phyloP scores from a whole-genome alignment of 1,140 invertebrate species.

The Orchesella cincta region DNA sequence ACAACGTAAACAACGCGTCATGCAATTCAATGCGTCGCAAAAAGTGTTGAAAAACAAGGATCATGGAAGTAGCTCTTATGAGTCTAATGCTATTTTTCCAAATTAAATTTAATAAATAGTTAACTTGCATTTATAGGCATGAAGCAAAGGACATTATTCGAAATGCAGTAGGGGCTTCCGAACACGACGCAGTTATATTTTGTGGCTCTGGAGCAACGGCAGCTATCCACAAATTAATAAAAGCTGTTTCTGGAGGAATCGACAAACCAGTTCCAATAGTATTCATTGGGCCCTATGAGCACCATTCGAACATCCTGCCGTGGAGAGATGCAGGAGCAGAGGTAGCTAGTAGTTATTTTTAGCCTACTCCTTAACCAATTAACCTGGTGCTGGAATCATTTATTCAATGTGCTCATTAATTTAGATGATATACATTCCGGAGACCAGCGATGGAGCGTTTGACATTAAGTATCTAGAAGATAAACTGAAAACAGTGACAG shows the following conservation, averaged over 20 bases:
- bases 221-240: slow-evolving; percentile 70
- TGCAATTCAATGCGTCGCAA: neutral
- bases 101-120: no score
- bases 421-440: slow-evolving; percentile 74
- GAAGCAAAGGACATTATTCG: slow-evolving; percentile 80
- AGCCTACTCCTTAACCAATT: slow-evolving; percentile 19
- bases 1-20: slow-evolving; percentile 52
- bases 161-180: slow-evolving; percentile 75
- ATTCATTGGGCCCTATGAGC: slow-evolving; percentile 83
- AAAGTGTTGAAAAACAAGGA: no score
- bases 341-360: slow-evolving; percentile 59
- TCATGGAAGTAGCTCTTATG: no score
- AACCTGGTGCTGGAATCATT: neutral
- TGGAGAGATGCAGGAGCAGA: slow-evolving; percentile 79
- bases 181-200: slow-evolving; percentile 82
- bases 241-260: slow-evolving; percentile 60
- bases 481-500: slow-evolving; percentile 62
- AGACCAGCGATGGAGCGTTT: slow-evolving; percentile 75
- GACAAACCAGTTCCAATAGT: slow-evolving; percentile 61
- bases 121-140: slow-evolving; percentile 69
- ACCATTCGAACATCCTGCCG: slow-evolving; percentile 78
- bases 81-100: neutral
- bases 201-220: slow-evolving; percentile 71
- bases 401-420: slow-evolving; percentile 16
- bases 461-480: slow-evolving; percentile 76